These are phyloP conservation scores for Chrysomallon squamiferum DNA, from an alignment of 1,140 invertebrate species.

Conservation along the genomic window DNA sequence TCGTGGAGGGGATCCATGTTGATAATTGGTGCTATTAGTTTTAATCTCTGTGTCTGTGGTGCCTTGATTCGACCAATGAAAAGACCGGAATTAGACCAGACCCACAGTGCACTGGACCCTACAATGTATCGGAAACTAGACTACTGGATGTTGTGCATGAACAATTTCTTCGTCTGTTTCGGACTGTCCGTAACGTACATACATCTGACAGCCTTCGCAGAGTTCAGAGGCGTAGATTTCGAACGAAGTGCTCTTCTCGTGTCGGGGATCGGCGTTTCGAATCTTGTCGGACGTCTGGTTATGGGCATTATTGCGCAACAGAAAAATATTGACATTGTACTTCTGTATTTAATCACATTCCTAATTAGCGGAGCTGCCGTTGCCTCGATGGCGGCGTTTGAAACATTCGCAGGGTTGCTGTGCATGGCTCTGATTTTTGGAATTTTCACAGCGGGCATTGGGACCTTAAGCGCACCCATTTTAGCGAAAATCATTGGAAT, in stretches of 20 bases:
- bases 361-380: constrained; percentile 19
- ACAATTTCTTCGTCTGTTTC: constrained; percentile 31
- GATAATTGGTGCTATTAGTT: constrained; percentile 21
- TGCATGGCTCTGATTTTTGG: constrained; percentile 25
- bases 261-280: constrained; percentile 78
- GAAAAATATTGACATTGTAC: constrained; percentile 14
- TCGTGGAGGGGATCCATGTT: constrained; percentile 76
- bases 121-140: constrained; percentile 28
- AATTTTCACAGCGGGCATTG: constrained; percentile 29
- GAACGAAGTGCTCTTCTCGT: constrained; percentile 74
- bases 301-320: constrained; percentile 26
- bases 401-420: constrained; percentile 21
- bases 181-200: constrained; percentile 34
- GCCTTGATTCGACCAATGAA: constrained; percentile 25
- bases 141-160: constrained; percentile 26
- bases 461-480: constrained; percentile 25
- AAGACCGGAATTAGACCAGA: constrained; percentile 3
- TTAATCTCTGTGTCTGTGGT: constrained; percentile 31
- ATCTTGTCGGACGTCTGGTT: constrained; percentile 34
- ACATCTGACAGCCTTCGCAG: constrained; percentile 26
- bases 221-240: constrained; percentile 12
- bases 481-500: constrained; percentile 30
- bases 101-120: constrained; percentile 15
- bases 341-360: constrained; percentile 23
- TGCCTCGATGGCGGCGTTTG: constrained; percentile 9